Evolutionary conservation across 2,888 invertebrate genomes (phyloP), one percentile per base, ranked within the genome.

Genomic region (Clepsis dumicolana): DNA sequence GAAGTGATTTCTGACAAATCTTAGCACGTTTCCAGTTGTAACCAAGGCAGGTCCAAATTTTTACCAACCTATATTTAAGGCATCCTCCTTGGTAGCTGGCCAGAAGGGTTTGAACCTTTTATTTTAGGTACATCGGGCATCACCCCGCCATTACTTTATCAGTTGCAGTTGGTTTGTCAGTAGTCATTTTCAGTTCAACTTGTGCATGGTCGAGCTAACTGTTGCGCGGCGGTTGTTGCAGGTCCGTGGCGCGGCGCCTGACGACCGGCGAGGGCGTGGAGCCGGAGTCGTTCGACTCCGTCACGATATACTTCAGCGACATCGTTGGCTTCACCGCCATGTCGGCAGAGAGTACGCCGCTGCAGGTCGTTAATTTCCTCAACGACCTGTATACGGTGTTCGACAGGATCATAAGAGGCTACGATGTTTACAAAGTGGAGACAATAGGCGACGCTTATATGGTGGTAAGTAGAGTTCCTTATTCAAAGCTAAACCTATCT

Each of bases 351-450:
- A 98, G 98, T 85, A 97, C 98, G 64, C 98, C 98, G 64, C 94
- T 98, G 80, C 96, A 98, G 94, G 97, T 99, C 80, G 99, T 99
- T 64, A 98, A 98, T 89, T 98, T 99, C 90, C 95, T 99, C 73
- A 99, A 99, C 94, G 99, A 99, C 92, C 95, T 99, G 85, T 99
- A 99, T 93, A 99, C 99, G 59, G 96, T 98, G 74, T 99, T 99
- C 89, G 99, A 99, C 93, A 95, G 97, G 79, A 98, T 99, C 82
- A 99, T 99, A 78, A 97, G 98, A 89, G 98, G 98, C 80, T 99
- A 98, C 87, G 98, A 99, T 86, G 99, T 99, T 54, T 99, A 99
- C 89, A 99, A 99, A 93, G 99, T 99, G 71, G 98, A 98, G 93
- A 98, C 98, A 50, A 98, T 98, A 71, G 98, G 98, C 29, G 97